A percentile compares a stretch with the other conserved stretches of the same genome.
Conservation (phyloP, 2,888 invertebrate species). For the Noctua fimbriata region DNA sequence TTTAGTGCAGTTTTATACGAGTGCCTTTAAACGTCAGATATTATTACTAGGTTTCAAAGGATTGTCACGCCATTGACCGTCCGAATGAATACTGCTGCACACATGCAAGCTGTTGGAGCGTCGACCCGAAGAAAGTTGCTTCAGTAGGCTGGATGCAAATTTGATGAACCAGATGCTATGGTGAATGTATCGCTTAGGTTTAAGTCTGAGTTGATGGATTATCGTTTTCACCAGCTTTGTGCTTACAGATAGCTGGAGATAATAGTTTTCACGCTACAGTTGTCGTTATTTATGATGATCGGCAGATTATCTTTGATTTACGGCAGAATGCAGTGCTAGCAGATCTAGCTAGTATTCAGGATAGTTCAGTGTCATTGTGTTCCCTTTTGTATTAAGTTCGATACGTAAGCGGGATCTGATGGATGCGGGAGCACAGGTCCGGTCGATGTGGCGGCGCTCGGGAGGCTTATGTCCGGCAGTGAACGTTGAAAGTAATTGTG, state of each 20-base stretch:
- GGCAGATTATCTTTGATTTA: constrained; percentile 17
- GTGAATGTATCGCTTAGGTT: neutral
- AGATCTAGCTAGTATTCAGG: constrained; percentile 2
- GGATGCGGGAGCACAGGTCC: neutral
- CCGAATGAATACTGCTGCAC: neutral
- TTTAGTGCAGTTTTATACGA: neutral
- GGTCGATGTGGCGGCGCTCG: neutral
- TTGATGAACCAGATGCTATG: neutral
- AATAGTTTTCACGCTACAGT: neutral
- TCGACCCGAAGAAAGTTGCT: neutral
- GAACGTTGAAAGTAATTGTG: neutral
- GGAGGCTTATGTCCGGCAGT: neutral
- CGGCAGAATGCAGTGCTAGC: neutral
- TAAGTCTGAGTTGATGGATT: neutral
- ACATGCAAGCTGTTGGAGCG: neutral
- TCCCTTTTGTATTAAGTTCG: neutral
- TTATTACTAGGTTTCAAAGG: neutral
- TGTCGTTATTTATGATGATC: constrained; percentile 21
- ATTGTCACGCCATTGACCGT: neutral
- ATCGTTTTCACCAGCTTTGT: neutral
- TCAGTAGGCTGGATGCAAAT: neutral
- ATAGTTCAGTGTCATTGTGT: neutral
- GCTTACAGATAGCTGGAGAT: neutral
- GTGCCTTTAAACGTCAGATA: no score
- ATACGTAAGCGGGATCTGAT: neutral